Base-by-base conservation (phyloP, 2,888 invertebrate species). In the Bellardia bayeri region DNA sequence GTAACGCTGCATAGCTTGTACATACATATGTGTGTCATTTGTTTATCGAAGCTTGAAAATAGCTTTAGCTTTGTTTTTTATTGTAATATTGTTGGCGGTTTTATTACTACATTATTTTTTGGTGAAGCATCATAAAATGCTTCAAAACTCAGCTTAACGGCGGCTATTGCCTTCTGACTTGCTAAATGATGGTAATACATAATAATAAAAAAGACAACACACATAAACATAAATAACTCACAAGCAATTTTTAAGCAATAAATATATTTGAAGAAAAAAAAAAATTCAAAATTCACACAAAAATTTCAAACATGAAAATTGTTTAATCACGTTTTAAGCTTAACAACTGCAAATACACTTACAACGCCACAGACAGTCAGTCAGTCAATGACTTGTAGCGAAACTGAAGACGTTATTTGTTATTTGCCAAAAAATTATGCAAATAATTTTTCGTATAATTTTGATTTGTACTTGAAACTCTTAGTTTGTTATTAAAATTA, bases 271-370 rank as follows among this genome's bases (percentile, higher is more conserved):
- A 42, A 14, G 9, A 42, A 14, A 14, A 33, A 49, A 11, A 42
- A 71, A 80, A 8, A 66, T 61, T 61, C 72, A 78, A 76, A 75
- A 86, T 71, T 81, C 78, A 68, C 61, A 69, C 23, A 75, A 76
- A 42, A 72, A 30, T n/a, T 45, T 58, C n/a, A 16, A 71, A 54
- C 54, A 69, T 72, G 74, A 68, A 86, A 82, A 79, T 82, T 79
- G 82, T 63, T 75, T 54, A 71, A 76, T 83, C 86, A 87, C 80
- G 75, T 75, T 85, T 68, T 66, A 37, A 49, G n/a, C 11, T 11
- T 6, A 64, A 54, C n/a, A 49, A 56, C 14, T 30, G 9, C 49
- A 68, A 61, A 80, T 49, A 37, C 3, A 54, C 14, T 23, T 45
- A 11, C 30, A 64, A 23, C 56, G 8, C 37, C 6, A 58, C 40